Evolutionary conservation across 1,140 invertebrate species (phyloP), one percentile per base, ranked within the genome.

Genomic region (Ceratitis capitata): DNA sequence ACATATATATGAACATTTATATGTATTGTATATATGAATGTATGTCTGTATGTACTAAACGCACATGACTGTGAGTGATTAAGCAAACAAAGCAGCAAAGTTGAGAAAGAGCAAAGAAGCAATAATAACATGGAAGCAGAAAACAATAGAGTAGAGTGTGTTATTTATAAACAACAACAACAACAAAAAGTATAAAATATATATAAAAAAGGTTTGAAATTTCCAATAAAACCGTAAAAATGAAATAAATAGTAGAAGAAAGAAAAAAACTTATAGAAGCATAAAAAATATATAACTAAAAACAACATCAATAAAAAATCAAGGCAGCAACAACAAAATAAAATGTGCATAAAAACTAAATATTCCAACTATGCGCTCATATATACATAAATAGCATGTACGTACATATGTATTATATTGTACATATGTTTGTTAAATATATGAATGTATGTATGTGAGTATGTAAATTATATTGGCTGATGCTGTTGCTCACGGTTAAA

Each of bases 151-250:
- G 35, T 53, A 83, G 64, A 74, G 35, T 39, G 32, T 74, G 64
- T 39, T 74, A 83, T 83, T 51, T 51, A 83, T 51, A 83, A 83
- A 83, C 26, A 78, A 78, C n/a, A 53, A 83, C 16, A 83, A 83
- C 10, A 83, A 83, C 35, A 83, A 53, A 42, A 74, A 64, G 29
- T 26, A 6, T 56, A n/a, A 56, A 53, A 53, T n/a, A 47, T n/a
- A n/a, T n/a, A n/a, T n/a, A n/a, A n/a, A n/a, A n/a, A n/a, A n/a
- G n/a, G n/a, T n/a, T n/a, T n/a, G n/a, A n/a, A n/a, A n/a, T n/a
- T n/a, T n/a, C n/a, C n/a, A n/a, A n/a, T n/a, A n/a, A n/a, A n/a
- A n/a, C n/a, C n/a, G n/a, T n/a, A n/a, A n/a, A n/a, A n/a, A n/a
- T n/a, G n/a, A n/a, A n/a, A n/a, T n/a, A n/a, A n/a, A n/a, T n/a